phyloP scores from a whole-genome alignment of 2,797 vertebrate species.

The Sarcoramphus papa region DNA sequence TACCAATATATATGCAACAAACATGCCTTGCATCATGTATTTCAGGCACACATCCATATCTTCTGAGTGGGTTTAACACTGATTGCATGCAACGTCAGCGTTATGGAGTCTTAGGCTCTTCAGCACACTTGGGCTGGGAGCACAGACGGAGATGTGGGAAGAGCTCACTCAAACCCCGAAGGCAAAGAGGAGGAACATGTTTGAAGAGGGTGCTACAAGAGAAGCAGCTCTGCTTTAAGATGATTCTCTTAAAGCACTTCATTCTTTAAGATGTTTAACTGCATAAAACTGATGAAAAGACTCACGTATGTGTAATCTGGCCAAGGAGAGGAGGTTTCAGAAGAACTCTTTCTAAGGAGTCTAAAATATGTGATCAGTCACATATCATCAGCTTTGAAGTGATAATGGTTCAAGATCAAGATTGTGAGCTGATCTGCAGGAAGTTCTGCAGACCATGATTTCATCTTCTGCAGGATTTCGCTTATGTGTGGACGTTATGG shows the following conservation, averaged over 20 bases:
- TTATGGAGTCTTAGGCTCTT: neutral
- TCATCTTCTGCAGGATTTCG: neutral
- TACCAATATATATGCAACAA: neutral
- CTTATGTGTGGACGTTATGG: rapidly evolving
- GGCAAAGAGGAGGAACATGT: neutral
- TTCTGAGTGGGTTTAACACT: neutral
- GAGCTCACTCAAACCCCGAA: neutral
- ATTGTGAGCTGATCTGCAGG: neutral
- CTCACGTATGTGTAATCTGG: neutral
- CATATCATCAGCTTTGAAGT: neutral
- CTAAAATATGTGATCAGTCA: neutral
- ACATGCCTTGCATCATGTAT: rapidly evolving
- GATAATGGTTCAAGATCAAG: neutral
- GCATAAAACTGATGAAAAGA: neutral
- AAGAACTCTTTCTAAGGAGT: neutral
- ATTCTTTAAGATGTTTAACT: neutral
- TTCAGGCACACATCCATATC: rapidly evolving
- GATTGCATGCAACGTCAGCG: rapidly evolving
- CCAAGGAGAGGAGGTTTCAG: neutral
- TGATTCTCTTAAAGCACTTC: neutral
- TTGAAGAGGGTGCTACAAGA: neutral
- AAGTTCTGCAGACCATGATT: neutral
- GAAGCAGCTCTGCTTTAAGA: neutral
- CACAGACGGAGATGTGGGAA: neutral
- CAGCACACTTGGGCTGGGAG: neutral